Base-by-base conservation (phyloP, 1,140 invertebrate genomes). In the Euura saliciscinereae region DNA sequence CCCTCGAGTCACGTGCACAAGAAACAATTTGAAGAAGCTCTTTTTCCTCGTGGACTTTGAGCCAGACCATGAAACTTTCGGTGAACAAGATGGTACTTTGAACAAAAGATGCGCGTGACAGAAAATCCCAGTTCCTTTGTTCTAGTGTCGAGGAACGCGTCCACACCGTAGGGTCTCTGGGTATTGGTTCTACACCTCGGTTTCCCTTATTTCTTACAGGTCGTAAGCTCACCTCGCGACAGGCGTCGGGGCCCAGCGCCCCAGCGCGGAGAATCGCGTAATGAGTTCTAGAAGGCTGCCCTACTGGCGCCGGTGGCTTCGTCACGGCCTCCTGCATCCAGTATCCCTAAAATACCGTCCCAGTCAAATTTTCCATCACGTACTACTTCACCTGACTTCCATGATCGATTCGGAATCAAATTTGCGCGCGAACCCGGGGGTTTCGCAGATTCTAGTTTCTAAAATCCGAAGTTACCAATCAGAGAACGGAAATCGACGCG, bases 191-290 rank as follows among this genome's bases (percentile, higher is more conserved):
- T 8, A 59, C 51, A 59, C 51, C 51, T 8, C 13, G 10, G 5
- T 3, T 28, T 59, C 51, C 51, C 13, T 59, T n/a, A 59, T 11
- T n/a, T 59, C 51, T n/a, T 59, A 11, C 28, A 28, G 28, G 28
- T 28, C 28, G 28, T 28, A 28, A 28, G 28, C 51, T 59, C 51
- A 11, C 13, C 51, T 59, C 51, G 10, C 51, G 8, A 11, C 3
- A 59, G 2, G 51, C 6, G 10, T n/a, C 3, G 51, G 8, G 51
- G 8, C 8, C 13, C 51, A 11, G 51, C 6, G 79, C 74, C 78
- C 77, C 68, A 76, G 76, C 79, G 78, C 74, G 77, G 79, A 80
- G 82, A 86, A 85, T 86, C 82, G 82, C 77, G 79, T 86, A 86
- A 86, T 85, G 83, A 85, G 83, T 84, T 28, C 28, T 28, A 28